A percentile compares a stretch with the other conserved stretches of the same genome.
Evolutionary conservation across 30 jellyfish, hydroid and myxozoan species (phyloP).

Genomic region (Sanderia malayensis): DNA sequence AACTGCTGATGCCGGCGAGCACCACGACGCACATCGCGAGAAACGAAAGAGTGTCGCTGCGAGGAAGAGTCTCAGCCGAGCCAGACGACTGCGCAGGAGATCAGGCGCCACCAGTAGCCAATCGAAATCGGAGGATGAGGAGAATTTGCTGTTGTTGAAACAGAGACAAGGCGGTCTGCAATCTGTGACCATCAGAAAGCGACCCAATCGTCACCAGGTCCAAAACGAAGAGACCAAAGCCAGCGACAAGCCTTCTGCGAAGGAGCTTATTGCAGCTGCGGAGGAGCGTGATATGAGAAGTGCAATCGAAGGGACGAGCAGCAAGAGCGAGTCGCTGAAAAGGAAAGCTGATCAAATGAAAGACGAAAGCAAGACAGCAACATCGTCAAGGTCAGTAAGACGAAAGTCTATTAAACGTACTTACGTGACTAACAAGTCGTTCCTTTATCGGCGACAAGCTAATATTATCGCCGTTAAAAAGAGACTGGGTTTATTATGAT

Average conservation of each 20-base stretch:
- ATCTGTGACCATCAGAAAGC: slow-evolving; percentile 15
- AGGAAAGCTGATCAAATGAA: slow-evolving; percentile 56
- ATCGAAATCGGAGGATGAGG: slow-evolving; percentile 25
- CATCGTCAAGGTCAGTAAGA: slow-evolving; percentile 73
- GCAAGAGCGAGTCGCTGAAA: slow-evolving; percentile 45
- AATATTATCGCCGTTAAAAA: slow-evolving; percentile 37
- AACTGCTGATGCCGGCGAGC: too few relatives aligned
- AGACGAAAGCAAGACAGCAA: slow-evolving; percentile 21
- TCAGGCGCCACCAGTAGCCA: slow-evolving; percentile 53
- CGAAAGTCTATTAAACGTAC: slow-evolving; percentile 42
- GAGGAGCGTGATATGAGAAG: slow-evolving; percentile 56
- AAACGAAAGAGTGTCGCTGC: slow-evolving; percentile 68
- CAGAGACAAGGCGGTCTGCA: background rate
- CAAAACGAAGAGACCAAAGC: slow-evolving; percentile 4
- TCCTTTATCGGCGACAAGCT: slow-evolving; percentile 60
- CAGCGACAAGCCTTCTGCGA: slow-evolving; percentile 32
- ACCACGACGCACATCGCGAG: slow-evolving; percentile 22
- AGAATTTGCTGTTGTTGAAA: background rate
- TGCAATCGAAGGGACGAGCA: background rate
- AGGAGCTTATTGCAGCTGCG: slow-evolving; percentile 71
- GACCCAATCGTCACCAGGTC: background rate
- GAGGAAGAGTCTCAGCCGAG: slow-evolving; percentile 56
- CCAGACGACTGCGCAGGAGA: slow-evolving; percentile 51
- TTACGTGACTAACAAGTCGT: slow-evolving; percentile 43
- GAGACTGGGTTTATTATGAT: slow-evolving; percentile 35